phyloP scores from a whole-genome alignment of 2,888 invertebrate genomes.

The Nebria salina region DNA sequence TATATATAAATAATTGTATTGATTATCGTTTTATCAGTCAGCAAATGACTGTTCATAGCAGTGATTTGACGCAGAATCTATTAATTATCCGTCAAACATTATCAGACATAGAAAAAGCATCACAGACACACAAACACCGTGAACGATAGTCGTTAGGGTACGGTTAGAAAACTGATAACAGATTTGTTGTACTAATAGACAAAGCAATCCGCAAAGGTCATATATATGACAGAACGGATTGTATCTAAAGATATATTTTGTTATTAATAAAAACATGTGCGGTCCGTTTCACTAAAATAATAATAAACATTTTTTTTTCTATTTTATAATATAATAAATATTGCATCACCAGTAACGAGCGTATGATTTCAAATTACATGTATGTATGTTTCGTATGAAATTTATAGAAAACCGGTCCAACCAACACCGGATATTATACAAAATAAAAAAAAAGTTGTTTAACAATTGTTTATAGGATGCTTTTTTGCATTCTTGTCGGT shows the following conservation, averaged over 20 bases:
- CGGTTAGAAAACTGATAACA: conserved; percentile 8
- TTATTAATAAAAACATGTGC: neutral
- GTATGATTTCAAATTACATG: neutral
- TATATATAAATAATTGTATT: no score
- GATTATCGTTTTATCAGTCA: no score
- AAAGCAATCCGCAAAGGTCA: neutral
- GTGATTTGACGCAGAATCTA: neutral
- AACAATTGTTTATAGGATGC: no score
- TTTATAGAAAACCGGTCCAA: no score
- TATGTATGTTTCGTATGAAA: no score
- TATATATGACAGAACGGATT: conserved; percentile 2
- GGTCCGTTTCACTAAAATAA: neutral
- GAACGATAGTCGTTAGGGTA: neutral
- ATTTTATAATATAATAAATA: neutral
- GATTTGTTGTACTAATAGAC: conserved; percentile 18
- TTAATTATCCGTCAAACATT: neutral
- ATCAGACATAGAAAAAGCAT: neutral
- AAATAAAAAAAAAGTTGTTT: no score
- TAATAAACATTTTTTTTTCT: neutral
- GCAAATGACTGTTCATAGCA: neutral
- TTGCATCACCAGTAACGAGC: neutral
- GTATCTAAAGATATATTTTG: neutral
- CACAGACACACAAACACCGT: neutral
- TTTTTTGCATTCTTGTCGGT: conserved; percentile 4
- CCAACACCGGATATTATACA: no score